These are phyloP conservation scores for Cephus pulcher DNA, from an alignment of 2,888 invertebrate genomes.

Conservation along the genomic window DNA sequence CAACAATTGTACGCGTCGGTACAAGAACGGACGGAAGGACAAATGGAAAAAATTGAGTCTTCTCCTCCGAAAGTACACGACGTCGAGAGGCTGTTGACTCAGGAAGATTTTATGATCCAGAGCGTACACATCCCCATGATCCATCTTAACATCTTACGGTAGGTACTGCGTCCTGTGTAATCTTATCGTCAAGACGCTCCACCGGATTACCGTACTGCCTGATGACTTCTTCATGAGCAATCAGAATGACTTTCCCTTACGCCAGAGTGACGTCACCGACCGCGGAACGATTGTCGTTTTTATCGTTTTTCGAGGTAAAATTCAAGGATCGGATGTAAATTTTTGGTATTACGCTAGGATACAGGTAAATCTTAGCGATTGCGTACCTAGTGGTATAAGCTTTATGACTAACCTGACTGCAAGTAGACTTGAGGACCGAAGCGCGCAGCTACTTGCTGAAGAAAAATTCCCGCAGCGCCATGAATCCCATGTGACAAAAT, in stretches of 20 bases:
- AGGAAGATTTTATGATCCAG: not conserved
- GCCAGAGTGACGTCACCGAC: not conserved
- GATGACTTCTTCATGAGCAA: not conserved
- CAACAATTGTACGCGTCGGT: not conserved
- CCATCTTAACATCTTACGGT: not conserved
- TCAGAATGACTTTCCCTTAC: not conserved
- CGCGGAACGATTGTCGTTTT: not conserved
- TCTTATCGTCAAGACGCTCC: not conserved
- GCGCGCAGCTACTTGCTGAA: constrained; percentile 71
- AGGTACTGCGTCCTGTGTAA: not conserved
- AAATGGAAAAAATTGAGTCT: not conserved
- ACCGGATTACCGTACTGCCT: not conserved
- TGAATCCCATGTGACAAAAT: constrained; percentile 82
- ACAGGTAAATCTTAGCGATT: not conserved
- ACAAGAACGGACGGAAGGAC: not conserved
- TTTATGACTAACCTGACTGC: constrained; percentile 73
- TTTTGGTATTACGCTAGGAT: not conserved
- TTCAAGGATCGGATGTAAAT: not conserved
- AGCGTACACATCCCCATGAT: not conserved
- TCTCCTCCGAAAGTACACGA: not conserved
- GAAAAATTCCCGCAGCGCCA: constrained; percentile 73
- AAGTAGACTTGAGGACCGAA: constrained; percentile 73
- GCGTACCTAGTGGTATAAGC: not conserved
- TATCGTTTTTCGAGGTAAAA: not conserved
- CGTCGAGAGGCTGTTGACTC: not conserved